Base-by-base conservation (phyloP, 2,888 invertebrate genomes). In the Therioaphis trifolii region DNA sequence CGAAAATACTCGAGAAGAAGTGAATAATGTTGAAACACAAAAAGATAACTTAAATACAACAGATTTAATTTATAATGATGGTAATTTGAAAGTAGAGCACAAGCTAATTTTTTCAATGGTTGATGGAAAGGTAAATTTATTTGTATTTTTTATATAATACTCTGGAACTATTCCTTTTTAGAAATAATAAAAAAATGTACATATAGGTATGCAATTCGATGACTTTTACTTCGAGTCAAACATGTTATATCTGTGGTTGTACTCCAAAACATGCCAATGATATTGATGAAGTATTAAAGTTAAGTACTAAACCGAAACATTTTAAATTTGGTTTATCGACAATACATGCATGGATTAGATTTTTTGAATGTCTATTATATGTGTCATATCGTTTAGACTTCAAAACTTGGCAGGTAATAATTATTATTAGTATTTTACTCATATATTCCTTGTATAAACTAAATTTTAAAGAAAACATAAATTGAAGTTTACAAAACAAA, bases 1-100 rank as follows among this genome's bases (percentile, higher is more conserved):
- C n/a, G 74, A 74, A 49, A 43, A 52, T 35, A 74, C 74, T 52
- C 52, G 52, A 74, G 74, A 49, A n/a, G 55, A 52, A 74, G 52
- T 74, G 14, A 49, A 27, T 11, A 52, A 74, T 11, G 27, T 74
- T 29, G 27, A 74, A 43, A 68, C 4, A 40, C 35, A 43, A 21
- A n/a, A 66, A 40, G 2, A 18, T 12, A 35, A 11, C n/a, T n/a
- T n/a, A n/a, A n/a, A n/a, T n/a, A n/a, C n/a, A n/a, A n/a, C n/a
- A n/a, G n/a, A n/a, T n/a, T 11, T 27, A 27, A 63, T 29, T 29
- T 63, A 63, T 27, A 63, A 63, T 15, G 15, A 27, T 29, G 15
- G 40, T 40, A 27, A n/a, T 21, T 21, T 68, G 12, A n/a, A 68
- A 68, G 21, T 40, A 0, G 21, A 21, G 21, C 43, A 68, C n/a